Evolutionary conservation across 2,888 invertebrate genomes (phyloP), one percentile per base, ranked within the genome.

Genomic region (Hofmannophila pseudospretella): DNA sequence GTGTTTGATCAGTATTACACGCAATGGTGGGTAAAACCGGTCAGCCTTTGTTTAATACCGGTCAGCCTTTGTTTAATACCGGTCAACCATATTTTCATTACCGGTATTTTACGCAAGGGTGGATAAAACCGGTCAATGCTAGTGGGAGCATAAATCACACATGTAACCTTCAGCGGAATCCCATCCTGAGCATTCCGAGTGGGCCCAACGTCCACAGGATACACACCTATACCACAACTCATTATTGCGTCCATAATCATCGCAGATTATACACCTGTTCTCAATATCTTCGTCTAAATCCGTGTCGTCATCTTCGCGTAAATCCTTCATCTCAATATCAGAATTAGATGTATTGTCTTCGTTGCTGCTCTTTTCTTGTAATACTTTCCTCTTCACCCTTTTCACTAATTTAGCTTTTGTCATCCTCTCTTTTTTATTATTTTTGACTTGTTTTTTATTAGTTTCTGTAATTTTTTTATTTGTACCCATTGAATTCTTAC

Each of bases 121-220:
- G n/a, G 19, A 11, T 7, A 20, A 20, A 5, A 20, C 20, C 20
- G 20, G 20, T 20, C 20, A 20, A 20, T n/a, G 20, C 26, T 7
- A 7, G 3, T 26, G 8, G 26, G 7, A n/a, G 9, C 26, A 26
- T n/a, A 26, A 26, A 26, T 26, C 26, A n/a, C 26, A 26, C 5
- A n/a, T 22, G 19, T 41, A 41, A 14, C 25, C 34, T 13, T 35
- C 30, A 19, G 42, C 10, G 13, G 35, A 32, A 3, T 38, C 38
- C 5, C 12, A 37, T 8, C 35, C 38, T 9, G 41, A 27, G 19
- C 41, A 41, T 7, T 41, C 31, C 5, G 32, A 30, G 9, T 37
- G 37, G 9, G 41, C 37, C 41, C 37, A 41, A 12, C 3, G 22
- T 7, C 38, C 33, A 33, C 34, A 41, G 5, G 3, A 11, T 16